Evolutionary conservation across 2,797 vertebrate species (phyloP).

Genomic region (Alca torda): DNA sequence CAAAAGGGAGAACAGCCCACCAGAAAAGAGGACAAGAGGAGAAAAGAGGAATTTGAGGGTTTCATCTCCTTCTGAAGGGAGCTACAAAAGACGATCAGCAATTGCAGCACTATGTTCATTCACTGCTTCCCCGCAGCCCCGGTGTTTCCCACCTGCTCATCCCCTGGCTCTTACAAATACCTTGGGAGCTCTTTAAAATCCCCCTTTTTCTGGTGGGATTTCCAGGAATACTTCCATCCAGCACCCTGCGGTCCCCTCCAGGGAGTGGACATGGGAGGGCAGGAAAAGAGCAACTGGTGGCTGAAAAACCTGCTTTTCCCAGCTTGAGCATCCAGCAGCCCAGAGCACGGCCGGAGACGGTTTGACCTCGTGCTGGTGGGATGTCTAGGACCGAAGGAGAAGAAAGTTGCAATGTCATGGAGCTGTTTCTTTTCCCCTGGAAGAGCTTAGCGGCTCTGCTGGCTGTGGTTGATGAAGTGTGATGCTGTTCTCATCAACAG

Average conservation of each 20-base stretch:
- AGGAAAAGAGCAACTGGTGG: background rate
- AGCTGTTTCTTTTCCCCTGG: background rate
- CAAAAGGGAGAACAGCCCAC: background rate
- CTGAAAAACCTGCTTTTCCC: background rate
- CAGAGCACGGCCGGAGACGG: rapidly evolving
- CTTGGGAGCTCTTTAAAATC: background rate
- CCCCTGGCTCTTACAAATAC: background rate
- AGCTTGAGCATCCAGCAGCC: background rate
- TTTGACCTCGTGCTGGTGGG: background rate
- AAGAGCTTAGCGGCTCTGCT: background rate
- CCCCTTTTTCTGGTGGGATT: background rate
- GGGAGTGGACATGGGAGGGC: background rate
- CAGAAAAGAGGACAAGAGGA: background rate
- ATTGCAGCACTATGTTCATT: rapidly evolving
- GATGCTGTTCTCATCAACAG: too few species aligned
- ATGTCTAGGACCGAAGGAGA: background rate
- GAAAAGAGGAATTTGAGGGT: background rate
- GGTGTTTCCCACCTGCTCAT: background rate
- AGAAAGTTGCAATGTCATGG: background rate
- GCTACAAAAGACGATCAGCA: background rate
- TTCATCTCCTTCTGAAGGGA: background rate
- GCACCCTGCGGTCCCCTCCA: background rate
- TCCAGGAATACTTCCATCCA: background rate
- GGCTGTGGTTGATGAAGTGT: rapidly evolving
- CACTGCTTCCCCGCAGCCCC: background rate